These are phyloP conservation scores for Apistogramma diplotaenia DNA, from an alignment of 2,113 vertebrate species.

Conservation along the genomic window DNA sequence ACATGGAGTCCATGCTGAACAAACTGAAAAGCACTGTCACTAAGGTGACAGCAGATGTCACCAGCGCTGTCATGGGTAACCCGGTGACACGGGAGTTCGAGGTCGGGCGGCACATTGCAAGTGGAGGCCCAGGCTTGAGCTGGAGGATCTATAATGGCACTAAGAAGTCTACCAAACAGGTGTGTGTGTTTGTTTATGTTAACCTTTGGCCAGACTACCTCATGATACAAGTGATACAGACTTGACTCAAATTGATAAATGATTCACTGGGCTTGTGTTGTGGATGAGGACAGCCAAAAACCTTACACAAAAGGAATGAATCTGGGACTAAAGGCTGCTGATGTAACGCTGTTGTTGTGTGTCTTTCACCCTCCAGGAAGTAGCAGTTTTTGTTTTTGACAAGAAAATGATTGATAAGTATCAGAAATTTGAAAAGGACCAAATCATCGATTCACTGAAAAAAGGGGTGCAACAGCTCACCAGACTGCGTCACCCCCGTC, in stretches of 20 bases:
- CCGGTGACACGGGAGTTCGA: slow-evolving; percentile 97
- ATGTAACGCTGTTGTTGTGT: not conserved
- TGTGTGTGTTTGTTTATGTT: slow-evolving; percentile 51
- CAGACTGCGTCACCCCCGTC: slow-evolving; percentile 91
- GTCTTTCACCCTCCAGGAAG: slow-evolving; percentile 82
- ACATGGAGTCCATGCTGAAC: slow-evolving; percentile 99
- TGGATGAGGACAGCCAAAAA: not conserved
- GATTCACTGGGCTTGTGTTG: not conserved
- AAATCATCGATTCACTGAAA: slow-evolving; percentile 93
- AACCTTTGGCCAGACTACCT: not conserved
- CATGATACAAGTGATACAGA: not conserved
- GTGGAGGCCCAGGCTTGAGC: slow-evolving; percentile 90
- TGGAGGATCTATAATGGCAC: slow-evolving; percentile 99
- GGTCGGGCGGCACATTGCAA: slow-evolving; percentile 94
- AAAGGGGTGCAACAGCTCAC: slow-evolving; percentile 94
- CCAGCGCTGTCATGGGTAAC: slow-evolving; percentile 98
- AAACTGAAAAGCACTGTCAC: slow-evolving; percentile 98
- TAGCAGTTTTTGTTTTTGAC: slow-evolving; percentile 98
- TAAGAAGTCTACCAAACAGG: slow-evolving; percentile 99
- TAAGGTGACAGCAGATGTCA: slow-evolving; percentile 97
- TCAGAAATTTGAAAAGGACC: slow-evolving; percentile 98
- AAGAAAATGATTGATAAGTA: slow-evolving; percentile 95
- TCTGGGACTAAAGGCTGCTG: not conserved
- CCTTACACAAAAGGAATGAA: not conserved
- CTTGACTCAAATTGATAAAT: not conserved